Conservation (phyloP, 2,888 invertebrate species). For the Celastrina argiolus region DNA sequence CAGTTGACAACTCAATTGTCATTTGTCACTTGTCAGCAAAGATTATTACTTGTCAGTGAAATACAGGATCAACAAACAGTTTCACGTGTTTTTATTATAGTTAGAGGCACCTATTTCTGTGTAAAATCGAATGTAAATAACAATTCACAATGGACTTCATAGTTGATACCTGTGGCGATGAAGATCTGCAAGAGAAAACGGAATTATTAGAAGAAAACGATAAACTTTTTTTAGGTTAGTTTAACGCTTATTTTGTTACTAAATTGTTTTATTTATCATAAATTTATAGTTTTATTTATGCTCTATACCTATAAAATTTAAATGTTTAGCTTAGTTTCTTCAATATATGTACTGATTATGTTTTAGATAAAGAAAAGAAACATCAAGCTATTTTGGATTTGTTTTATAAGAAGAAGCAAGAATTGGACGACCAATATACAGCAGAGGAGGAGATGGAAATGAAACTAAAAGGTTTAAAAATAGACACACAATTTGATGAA, state of each 20-base stretch:
- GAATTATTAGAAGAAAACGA: constrained; percentile 43
- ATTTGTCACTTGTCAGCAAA: background rate
- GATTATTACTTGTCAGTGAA: background rate
- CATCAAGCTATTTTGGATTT: constrained; percentile 49
- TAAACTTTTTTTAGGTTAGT: constrained; percentile 24
- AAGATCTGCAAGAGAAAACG: constrained; percentile 55
- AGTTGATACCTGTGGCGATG: constrained; percentile 75
- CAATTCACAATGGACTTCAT: constrained; percentile 73
- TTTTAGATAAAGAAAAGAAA: constrained; percentile 57
- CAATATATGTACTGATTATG: background rate
- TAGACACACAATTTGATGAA: constrained; percentile 54
- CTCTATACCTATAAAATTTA: background rate
- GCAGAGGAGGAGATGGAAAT: constrained; percentile 52
- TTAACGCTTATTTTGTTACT: background rate
- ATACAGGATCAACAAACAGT: background rate
- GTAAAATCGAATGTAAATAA: background rate
- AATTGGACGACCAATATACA: constrained; percentile 47
- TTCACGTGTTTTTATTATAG: constrained; percentile 1
- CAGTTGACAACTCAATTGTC: background rate
- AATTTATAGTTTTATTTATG: too few species aligned
- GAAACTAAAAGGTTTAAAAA: constrained; percentile 55
- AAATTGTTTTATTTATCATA: too few species aligned
- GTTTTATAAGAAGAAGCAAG: constrained; percentile 57
- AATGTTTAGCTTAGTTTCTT: too few species aligned
- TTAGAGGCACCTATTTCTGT: background rate